Evolutionary conservation across 2,797 vertebrate species (phyloP), one percentile per base, ranked within the genome.

Genomic region (Sebastes steindachneri): DNA sequence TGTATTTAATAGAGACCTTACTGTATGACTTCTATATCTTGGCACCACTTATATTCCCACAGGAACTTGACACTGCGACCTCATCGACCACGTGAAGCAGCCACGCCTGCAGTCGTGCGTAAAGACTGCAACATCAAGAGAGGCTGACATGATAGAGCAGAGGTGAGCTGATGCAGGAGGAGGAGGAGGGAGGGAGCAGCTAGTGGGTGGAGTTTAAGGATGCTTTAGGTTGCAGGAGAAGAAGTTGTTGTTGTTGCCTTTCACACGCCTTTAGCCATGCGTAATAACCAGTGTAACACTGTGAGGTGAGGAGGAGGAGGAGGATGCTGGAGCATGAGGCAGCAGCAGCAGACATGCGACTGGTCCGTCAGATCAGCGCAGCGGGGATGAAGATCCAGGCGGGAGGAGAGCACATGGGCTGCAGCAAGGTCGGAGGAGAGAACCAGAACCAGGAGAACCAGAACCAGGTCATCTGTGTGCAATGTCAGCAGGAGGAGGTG

Each of bases 321-420:
- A 87, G 82, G 83, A 89, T 92, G 93, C 82, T 91, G 57, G 88
- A 91, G 76, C 80, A 88, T 82, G 90, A 92, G n/a, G 80, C 90
- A 23, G 81, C 77, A 19, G 93, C 77, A 19, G 83, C 89, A 7
- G 93, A 91, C 64, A 86, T 85, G 73, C 88, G 90, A 80, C 84
- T 93, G 69, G 87, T 92, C 64, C 85, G 75, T 41, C 89, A 89
- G 68, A 90, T 89, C 77, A 88, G 59, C 80, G 68, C 84, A 7
- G 68, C 84, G 6, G 83, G 87, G 1, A 93, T 94, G 93, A 95
- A 87, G 89, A 93, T 94, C 73, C 93, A 93, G 58, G 84, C 89
- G 7, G 86, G 89, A 3, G 63, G 88, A 9, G 94, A 95, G 74
- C 92, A 92, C 64, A 66, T 80, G 53, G 91, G 88, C 62, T 89